Conservation (phyloP, 1,140 invertebrate species). For the Microvelia longipes region DNA sequence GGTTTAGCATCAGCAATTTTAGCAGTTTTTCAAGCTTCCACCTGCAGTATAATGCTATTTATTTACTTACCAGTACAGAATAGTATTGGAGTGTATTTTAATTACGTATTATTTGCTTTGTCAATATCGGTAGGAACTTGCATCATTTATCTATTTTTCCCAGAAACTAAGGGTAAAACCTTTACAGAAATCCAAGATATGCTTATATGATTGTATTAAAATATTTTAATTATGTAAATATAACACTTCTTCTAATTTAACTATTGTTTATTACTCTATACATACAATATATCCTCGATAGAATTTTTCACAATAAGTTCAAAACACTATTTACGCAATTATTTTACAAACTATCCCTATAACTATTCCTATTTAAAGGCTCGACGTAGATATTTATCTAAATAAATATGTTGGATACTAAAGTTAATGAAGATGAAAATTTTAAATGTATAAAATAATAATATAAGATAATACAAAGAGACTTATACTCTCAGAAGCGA, state of each 20-base stretch:
- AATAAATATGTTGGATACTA: slow-evolving; percentile 10
- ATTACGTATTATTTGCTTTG: slow-evolving; percentile 11
- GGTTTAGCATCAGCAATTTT: slow-evolving; percentile 16
- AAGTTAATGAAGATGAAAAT: too few species aligned
- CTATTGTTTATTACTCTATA: slow-evolving; percentile 7
- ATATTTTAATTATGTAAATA: too few species aligned
- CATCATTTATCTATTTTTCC: slow-evolving; percentile 29
- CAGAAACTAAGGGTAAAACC: slow-evolving; percentile 34
- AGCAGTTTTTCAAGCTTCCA: slow-evolving; percentile 13
- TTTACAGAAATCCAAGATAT: slow-evolving; percentile 30
- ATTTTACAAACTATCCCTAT: slow-evolving; percentile 26
- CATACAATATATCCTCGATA: slow-evolving; percentile 13
- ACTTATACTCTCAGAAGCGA: too few species aligned
- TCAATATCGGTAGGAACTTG: slow-evolving; percentile 12
- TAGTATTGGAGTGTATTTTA: slow-evolving; percentile 10
- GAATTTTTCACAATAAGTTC: too few species aligned
- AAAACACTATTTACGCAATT: slow-evolving; percentile 10
- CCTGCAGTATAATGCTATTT: slow-evolving; percentile 50
- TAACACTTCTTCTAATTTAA: not conserved
- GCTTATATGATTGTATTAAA: too few species aligned
- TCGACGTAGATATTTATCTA: slow-evolving; percentile 27
- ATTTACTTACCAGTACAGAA: slow-evolving; percentile 37
- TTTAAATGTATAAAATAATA: too few species aligned
- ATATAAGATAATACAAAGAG: too few species aligned
- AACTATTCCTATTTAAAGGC: slow-evolving; percentile 30